Percentiles rank a stretch among this genome's conserved stretches.
Evolutionary conservation across 37 sponge, comb jelly and placozoan genomes (phyloP).

Genomic region (Bolinopsis microptera): DNA sequence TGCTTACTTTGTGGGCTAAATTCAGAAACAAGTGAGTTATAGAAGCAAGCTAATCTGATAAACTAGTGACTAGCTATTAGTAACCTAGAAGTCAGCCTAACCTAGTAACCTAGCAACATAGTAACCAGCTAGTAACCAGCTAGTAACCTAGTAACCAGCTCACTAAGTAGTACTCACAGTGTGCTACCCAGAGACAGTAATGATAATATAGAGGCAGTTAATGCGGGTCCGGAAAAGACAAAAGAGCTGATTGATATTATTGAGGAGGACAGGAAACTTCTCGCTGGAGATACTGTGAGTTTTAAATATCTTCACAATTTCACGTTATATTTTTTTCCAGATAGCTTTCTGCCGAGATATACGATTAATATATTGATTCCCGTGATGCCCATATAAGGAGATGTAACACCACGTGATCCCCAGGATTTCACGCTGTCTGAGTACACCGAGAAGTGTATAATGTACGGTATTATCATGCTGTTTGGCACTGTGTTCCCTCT

Average conservation of each 20-base stretch:
- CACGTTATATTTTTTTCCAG: too few species aligned
- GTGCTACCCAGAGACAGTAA: background rate
- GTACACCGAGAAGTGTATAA: constrained; percentile 67
- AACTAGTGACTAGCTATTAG: too few species aligned
- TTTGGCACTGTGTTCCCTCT: constrained; percentile 70
- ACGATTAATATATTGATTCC: too few species aligned
- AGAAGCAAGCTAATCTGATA: too few species aligned
- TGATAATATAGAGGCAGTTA: background rate
- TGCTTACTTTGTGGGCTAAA: background rate
- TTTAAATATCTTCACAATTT: background rate
- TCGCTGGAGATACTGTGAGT: constrained; percentile 40
- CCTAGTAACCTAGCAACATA: too few species aligned
- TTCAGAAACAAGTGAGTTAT: background rate
- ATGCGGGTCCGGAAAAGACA: background rate
- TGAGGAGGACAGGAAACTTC: constrained; percentile 31
- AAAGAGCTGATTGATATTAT: constrained; percentile 37
- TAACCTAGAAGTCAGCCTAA: too few species aligned
- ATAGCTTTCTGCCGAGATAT: too few species aligned
- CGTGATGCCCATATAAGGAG: too few species aligned
- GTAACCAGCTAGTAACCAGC: too few species aligned
- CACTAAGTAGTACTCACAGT: background rate
- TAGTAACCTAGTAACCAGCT: too few species aligned
- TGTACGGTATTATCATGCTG: constrained; percentile 68
- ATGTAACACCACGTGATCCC: background rate
- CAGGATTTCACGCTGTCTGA: constrained; percentile 67